Evolutionary conservation across 2,113 vertebrate genomes (phyloP).

Genomic region (Suncus etruscus): DNA sequence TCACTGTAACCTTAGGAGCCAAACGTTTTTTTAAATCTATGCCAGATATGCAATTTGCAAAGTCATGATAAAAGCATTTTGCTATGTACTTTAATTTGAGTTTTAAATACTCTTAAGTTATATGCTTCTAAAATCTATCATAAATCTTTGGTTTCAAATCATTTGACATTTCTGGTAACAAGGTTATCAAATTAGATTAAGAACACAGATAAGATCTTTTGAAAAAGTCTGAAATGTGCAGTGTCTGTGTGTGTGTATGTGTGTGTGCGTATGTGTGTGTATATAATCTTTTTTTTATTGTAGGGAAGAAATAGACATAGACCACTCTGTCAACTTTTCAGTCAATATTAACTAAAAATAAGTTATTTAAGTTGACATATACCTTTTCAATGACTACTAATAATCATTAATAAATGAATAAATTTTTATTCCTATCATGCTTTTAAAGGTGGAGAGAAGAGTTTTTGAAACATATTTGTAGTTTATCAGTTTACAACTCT

Average conservation of each 20-base stretch:
- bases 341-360: conserved; percentile 42
- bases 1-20: conserved; percentile 50
- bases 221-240: neutral
- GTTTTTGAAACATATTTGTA: too few relatives aligned
- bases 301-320: neutral
- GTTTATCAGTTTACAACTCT: neutral
- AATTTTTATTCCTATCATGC: neutral
- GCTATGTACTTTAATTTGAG: conserved; percentile 14
- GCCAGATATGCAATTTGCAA: conserved; percentile 68
- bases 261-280: neutral
- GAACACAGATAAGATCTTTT: conserved; percentile 10
- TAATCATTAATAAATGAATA: conserved; percentile 7
- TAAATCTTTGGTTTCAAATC: conserved; percentile 34
- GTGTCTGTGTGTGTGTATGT: too few relatives aligned
- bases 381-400: neutral
- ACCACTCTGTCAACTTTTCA: neutral
- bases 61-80: conserved; percentile 68
- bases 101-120: conserved; percentile 6
- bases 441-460: neutral
- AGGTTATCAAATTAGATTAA: neutral
- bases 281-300: neutral
- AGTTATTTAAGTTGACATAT: neutral
- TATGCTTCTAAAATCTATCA: conserved; percentile 36
- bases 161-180: conserved; percentile 25
- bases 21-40: conserved; percentile 68